These are phyloP conservation scores for Scomberomorus guttatus DNA, from an alignment of 2,797 vertebrate species.

Conservation along the genomic window DNA sequence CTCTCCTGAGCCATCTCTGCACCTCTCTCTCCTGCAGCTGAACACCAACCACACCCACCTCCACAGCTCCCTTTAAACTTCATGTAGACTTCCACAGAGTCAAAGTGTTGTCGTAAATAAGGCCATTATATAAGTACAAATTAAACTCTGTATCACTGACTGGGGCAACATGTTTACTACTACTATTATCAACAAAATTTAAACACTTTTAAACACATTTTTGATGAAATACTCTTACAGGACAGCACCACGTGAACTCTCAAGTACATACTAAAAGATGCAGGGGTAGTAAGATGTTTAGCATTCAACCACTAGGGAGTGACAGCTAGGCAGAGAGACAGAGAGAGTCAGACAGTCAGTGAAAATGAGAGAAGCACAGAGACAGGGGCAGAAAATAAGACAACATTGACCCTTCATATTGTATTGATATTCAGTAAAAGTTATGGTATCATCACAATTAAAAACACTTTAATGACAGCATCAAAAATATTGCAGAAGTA, in stretches of 20 bases:
- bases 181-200: neutral
- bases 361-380: neutral
- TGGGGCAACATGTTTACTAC: neutral
- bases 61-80: neutral
- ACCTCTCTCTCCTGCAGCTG: too few species aligned
- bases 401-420: neutral
- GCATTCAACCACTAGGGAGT: constrained; percentile 5
- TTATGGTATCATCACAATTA: neutral
- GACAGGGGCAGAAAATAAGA: neutral
- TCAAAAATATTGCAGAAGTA: neutral
- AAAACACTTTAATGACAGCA: neutral
- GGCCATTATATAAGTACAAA: neutral
- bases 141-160: neutral
- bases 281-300: neutral
- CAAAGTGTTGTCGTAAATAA: neutral
- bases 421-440: neutral
- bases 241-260: neutral
- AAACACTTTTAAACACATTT: neutral
- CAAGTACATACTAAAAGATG: constrained; percentile 7
- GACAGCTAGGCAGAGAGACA: neutral
- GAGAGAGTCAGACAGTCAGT: neutral
- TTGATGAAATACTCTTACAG: neutral
- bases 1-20: too few species aligned
- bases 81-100: neutral
- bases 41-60: too few species aligned